A percentile compares a stretch with the other conserved stretches of the same genome.
phyloP scores from a whole-genome alignment of 64 coral and sea anemone genomes.

The Stichodactyla helianthus region DNA sequence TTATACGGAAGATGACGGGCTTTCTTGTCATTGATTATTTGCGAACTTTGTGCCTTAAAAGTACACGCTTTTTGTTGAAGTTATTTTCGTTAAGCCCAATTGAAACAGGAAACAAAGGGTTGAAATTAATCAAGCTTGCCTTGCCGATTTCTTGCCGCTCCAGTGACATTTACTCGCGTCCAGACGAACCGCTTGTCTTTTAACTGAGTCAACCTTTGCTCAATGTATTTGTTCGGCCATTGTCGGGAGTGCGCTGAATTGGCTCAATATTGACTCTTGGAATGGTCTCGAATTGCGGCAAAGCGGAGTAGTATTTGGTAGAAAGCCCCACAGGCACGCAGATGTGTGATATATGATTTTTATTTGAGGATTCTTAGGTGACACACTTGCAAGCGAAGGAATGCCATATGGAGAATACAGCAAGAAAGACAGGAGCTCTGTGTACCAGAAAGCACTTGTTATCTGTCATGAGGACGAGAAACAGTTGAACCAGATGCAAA shows the following conservation, averaged over 20 bases:
- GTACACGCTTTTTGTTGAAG: background rate
- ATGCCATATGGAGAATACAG: constrained; percentile 59
- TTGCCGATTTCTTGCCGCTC: background rate
- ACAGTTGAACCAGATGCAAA: constrained; percentile 31
- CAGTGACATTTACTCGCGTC: background rate
- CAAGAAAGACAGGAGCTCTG: constrained; percentile 56
- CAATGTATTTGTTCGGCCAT: background rate
- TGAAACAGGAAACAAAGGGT: constrained; percentile 8
- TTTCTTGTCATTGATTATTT: constrained; percentile 6
- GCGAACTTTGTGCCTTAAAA: background rate
- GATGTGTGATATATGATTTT: background rate
- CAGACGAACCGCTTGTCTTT: background rate
- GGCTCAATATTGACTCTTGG: background rate
- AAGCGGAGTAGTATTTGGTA: background rate
- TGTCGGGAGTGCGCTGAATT: background rate
- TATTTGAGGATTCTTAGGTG: background rate
- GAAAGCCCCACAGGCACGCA: background rate
- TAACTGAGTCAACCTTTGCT: background rate
- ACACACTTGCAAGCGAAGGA: background rate
- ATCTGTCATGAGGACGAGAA: constrained; percentile 56
- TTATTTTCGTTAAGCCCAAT: constrained; percentile 10
- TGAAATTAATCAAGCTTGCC: constrained; percentile 3
- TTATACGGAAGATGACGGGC: background rate
- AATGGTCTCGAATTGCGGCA: background rate
- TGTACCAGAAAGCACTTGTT: constrained; percentile 78